These are phyloP conservation scores for Calliphora vicina DNA, from an alignment of 1,140 invertebrate species.

Conservation along the genomic window DNA sequence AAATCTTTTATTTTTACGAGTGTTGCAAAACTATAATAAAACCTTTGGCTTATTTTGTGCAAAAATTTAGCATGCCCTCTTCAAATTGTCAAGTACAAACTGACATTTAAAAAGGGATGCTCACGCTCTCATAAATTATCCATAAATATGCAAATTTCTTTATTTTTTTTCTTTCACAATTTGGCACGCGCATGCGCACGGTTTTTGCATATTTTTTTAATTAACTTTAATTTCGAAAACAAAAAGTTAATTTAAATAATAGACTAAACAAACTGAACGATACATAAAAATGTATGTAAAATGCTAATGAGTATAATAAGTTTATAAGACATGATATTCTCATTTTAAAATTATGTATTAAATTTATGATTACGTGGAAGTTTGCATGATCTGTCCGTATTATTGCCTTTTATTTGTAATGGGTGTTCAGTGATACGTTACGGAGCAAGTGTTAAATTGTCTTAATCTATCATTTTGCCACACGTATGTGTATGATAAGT, in stretches of 20 bases:
- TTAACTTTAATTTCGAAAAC: not conserved
- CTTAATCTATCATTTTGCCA: not conserved
- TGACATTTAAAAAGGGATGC: not conserved
- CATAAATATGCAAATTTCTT: constrained; percentile 8
- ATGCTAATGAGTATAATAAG: not conserved
- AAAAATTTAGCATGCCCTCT: not conserved
- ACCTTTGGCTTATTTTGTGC: not conserved
- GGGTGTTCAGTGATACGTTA: not conserved
- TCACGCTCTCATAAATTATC: not conserved
- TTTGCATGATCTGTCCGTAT: not conserved
- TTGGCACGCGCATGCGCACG: not conserved
- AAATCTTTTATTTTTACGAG: not conserved
- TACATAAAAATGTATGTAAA: not conserved
- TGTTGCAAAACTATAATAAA: not conserved
- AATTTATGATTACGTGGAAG: no score
- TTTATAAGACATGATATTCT: not conserved
- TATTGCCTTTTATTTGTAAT: not conserved
- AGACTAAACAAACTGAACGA: no score
- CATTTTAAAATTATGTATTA: no score
- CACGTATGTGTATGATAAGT: not conserved
- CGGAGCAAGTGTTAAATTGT: not conserved
- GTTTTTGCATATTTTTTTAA: not conserved
- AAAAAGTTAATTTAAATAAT: not conserved
- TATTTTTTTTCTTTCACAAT: not conserved
- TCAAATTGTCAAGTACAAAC: not conserved